phyloP scores from a whole-genome alignment of 2,113 vertebrate species.

The Myiopsitta monachus region DNA sequence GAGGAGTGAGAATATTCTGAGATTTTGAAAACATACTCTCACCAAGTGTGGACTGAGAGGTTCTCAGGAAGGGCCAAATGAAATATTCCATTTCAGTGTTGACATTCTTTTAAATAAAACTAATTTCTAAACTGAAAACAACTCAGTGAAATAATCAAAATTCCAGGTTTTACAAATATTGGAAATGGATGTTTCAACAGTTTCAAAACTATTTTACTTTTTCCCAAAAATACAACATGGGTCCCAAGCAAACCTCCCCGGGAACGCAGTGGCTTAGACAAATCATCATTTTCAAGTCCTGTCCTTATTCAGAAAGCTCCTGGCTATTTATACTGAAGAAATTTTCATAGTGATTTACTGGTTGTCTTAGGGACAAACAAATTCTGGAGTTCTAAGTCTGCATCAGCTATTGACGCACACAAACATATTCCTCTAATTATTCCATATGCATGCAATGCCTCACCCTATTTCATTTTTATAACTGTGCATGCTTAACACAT shows the following conservation, averaged over 20 bases:
- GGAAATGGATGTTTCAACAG: not conserved
- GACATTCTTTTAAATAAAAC: conserved; percentile 57
- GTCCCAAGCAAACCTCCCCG: not conserved
- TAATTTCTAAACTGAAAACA: conserved; percentile 46
- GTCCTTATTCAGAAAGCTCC: not conserved
- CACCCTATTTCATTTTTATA: conserved; percentile 60
- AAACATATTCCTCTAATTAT: conserved; percentile 54
- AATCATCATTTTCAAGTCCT: conserved; percentile 12
- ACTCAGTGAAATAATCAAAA: not conserved
- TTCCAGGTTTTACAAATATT: not conserved
- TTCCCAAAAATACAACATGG: not conserved
- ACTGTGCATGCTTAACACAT: conserved; percentile 52
- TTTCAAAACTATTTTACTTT: not conserved
- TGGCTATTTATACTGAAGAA: not conserved
- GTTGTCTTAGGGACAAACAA: conserved; percentile 30
- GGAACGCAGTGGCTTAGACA: not conserved
- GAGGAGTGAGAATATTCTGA: conserved; percentile 49
- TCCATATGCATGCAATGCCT: conserved; percentile 59
- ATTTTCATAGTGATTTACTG: conserved; percentile 1
- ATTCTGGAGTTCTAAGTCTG: conserved; percentile 10
- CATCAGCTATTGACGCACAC: conserved; percentile 51
- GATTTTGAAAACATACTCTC: conserved; percentile 53
- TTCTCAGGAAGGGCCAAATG: conserved; percentile 58
- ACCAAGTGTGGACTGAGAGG: conserved; percentile 41
- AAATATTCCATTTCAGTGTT: conserved; percentile 55